These are phyloP conservation scores for Machaerirhynchus nigripectus DNA, from an alignment of 2,113 vertebrate species.

Conservation along the genomic window DNA sequence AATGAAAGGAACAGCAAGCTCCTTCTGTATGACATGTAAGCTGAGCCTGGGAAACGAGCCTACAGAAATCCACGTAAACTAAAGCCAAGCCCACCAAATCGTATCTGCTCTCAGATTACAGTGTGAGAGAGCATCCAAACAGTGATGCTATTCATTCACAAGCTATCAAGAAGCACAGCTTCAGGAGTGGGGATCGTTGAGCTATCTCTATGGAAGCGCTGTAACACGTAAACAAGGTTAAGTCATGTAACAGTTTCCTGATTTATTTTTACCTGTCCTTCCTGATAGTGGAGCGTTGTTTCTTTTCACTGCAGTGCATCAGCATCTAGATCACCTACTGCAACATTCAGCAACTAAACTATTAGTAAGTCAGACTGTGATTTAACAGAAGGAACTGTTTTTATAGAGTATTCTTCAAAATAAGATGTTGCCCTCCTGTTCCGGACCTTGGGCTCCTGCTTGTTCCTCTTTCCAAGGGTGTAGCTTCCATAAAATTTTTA, in stretches of 20 bases:
- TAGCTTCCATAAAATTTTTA: neutral
- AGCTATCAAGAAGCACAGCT: neutral
- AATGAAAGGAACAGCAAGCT: neutral
- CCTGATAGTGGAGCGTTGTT: neutral
- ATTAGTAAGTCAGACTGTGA: neutral
- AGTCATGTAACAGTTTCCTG: neutral
- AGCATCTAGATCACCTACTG: neutral
- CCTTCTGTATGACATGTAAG: neutral
- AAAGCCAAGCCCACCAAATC: conserved; percentile 1
- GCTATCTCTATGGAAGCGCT: neutral
- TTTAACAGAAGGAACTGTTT: neutral
- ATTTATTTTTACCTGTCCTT: neutral
- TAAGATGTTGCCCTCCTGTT: neutral
- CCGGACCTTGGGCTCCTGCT: neutral
- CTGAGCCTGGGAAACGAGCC: neutral
- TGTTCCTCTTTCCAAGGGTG: neutral
- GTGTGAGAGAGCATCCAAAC: neutral
- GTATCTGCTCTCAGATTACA: neutral
- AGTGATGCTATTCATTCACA: neutral
- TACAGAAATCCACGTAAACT: neutral
- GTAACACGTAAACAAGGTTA: neutral
- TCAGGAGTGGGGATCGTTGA: neutral
- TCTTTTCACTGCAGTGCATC: neutral
- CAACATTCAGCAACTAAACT: neutral
- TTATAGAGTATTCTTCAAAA: neutral